Conservation (phyloP, 1,140 invertebrate species). For the Tetraneura akinire region DNA sequence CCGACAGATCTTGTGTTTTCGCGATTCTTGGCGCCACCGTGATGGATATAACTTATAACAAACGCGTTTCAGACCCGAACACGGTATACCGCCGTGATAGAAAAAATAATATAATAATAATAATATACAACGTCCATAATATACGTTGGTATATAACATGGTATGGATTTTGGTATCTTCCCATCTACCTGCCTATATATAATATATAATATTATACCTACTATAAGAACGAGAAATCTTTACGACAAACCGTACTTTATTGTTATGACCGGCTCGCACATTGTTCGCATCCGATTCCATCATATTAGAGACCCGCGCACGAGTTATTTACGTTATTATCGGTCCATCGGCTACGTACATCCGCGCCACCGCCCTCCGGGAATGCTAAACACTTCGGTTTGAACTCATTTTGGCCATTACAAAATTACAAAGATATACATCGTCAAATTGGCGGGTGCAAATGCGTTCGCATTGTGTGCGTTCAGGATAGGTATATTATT, state of each 20-base stretch:
- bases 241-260: conserved; percentile 21
- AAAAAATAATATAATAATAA: conserved; percentile 2
- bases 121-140: not conserved
- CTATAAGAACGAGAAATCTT: conserved; percentile 33
- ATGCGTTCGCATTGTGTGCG: not conserved
- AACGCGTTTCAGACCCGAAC: conserved; percentile 34
- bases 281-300: conserved; percentile 18
- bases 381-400: conserved; percentile 27
- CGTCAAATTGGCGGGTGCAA: conserved; percentile 42
- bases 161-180: not conserved
- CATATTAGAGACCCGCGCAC: not conserved
- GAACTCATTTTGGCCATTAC: conserved; percentile 23
- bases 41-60: conserved; percentile 14
- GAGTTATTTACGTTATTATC: conserved; percentile 47
- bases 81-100: not conserved
- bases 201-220: too few species aligned
- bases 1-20: conserved; percentile 27
- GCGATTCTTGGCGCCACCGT: conserved; percentile 33
- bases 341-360: conserved; percentile 32
- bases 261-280: conserved; percentile 17
- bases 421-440: conserved; percentile 32
- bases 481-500: not conserved
- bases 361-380: not conserved
- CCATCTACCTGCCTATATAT: too few species aligned
- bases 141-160: too few species aligned